Evolutionary conservation across 64 coral and sea anemone genomes (phyloP).

Genomic region (Cladopsammia gracilis): DNA sequence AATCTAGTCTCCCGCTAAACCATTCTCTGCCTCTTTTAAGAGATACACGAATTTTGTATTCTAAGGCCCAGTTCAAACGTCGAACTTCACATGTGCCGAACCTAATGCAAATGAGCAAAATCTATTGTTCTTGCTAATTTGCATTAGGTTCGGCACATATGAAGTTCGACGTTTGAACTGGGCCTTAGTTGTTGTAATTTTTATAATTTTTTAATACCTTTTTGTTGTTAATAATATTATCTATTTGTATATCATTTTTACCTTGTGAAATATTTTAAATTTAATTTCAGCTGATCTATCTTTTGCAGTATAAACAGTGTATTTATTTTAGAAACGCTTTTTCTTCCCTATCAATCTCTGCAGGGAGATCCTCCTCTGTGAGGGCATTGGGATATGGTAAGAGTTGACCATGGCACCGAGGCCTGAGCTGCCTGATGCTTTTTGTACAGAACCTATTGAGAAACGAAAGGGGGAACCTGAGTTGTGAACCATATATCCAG

Average conservation of each 20-base stretch:
- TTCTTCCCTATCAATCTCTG: background rate
- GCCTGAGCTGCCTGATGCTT: constrained; percentile 73
- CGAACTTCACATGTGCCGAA: no score
- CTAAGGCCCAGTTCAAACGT: no score
- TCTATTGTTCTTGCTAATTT: no score
- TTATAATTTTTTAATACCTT: constrained; percentile 6
- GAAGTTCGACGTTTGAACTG: no score
- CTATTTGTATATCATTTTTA: constrained; percentile 5
- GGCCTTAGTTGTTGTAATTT: background rate
- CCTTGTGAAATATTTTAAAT: constrained; percentile 2
- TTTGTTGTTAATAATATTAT: constrained; percentile 6
- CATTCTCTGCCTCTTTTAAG: constrained; percentile 12
- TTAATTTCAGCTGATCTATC: constrained; percentile 1
- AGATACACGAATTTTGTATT: background rate
- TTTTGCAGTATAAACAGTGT: background rate
- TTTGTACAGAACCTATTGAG: constrained; percentile 76
- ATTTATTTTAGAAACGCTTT: constrained; percentile 22
- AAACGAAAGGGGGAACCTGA: constrained; percentile 63
- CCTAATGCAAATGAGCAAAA: no score
- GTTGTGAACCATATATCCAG: constrained; percentile 76
- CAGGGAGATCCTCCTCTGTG: constrained; percentile 67
- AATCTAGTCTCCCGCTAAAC: background rate
- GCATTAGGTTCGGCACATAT: no score
- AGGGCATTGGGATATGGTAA: constrained; percentile 77
- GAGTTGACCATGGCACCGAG: constrained; percentile 72